Evolutionary conservation across 2,888 invertebrate species (phyloP).

Genomic region (Macrosoma leucophasiata): DNA sequence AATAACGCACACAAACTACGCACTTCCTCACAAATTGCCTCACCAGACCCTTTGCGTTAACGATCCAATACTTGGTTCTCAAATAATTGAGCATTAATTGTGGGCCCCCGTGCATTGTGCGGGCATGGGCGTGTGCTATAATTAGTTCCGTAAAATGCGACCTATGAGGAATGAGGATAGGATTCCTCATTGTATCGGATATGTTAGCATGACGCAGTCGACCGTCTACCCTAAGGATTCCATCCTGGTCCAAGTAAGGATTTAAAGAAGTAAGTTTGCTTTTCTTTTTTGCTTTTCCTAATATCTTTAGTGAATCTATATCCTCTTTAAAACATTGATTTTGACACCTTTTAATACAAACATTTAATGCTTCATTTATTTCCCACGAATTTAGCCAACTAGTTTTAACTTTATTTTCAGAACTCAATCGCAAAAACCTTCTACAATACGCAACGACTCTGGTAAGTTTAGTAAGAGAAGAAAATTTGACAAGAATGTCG

Average conservation of each 20-base stretch:
- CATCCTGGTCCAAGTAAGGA: conserved; percentile 16
- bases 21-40: conserved; percentile 11
- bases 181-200: too few species aligned
- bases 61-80: conserved; percentile 15
- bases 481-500: conserved; percentile 19
- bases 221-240: conserved; percentile 18
- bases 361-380: conserved; percentile 11
- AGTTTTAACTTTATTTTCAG: conserved; percentile 8
- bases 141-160: not conserved
- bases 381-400: too few species aligned
- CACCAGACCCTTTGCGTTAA: conserved; percentile 7
- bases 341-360: conserved; percentile 16
- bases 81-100: conserved; percentile 15
- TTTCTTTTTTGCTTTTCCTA: conserved; percentile 4
- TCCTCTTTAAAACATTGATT: too few species aligned
- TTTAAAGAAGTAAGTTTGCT: conserved; percentile 6
- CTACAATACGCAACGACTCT: conserved; percentile 18
- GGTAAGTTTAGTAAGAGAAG: conserved; percentile 13
- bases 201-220: too few species aligned
- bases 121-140: not conserved
- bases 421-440: conserved; percentile 10
- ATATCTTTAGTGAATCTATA: too few species aligned
- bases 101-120: conserved; percentile 9
- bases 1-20: conserved; percentile 8
- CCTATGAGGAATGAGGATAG: too few species aligned